A percentile compares a stretch with the other conserved stretches of the same genome.
Conservation (phyloP, 2,113 vertebrate species). For the Caretta caretta region DNA sequence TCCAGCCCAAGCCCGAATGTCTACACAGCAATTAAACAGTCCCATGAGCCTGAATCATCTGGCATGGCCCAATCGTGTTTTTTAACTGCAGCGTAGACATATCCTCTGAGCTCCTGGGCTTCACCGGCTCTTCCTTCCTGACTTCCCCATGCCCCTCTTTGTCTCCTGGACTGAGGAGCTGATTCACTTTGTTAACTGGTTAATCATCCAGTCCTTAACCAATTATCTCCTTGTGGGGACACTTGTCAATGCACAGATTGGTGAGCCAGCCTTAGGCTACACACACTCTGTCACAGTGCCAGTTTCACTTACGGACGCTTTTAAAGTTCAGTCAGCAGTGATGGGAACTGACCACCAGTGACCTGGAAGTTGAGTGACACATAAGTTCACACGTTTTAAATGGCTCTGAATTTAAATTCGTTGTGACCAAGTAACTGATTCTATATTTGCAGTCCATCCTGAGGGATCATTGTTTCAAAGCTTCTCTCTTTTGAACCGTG, state of each 20-base stretch:
- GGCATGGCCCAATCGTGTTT: not conserved
- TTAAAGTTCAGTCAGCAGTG: not conserved
- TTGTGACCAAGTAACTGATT: fast-evolving
- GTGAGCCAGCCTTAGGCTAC: not conserved
- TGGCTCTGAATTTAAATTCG: not conserved
- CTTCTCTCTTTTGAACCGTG: not conserved
- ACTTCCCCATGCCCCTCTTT: not conserved
- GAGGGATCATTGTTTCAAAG: not conserved
- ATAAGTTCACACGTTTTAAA: not conserved
- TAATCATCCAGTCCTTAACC: not conserved
- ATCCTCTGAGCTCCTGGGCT: not conserved
- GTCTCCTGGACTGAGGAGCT: not conserved
- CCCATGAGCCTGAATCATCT: not conserved
- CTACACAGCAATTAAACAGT: not conserved
- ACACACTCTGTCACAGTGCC: not conserved
- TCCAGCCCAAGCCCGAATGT: not conserved
- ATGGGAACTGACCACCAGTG: not conserved
- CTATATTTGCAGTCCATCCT: not conserved
- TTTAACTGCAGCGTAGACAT: not conserved
- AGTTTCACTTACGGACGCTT: not conserved
- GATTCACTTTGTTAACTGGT: not conserved
- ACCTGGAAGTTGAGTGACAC: not conserved
- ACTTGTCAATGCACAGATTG: not conserved
- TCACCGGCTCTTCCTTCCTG: not conserved
- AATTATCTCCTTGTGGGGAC: not conserved